A percentile compares a stretch with the other conserved stretches of the same genome.
phyloP scores from a whole-genome alignment of 1,140 invertebrate species.

The Philotrypesis tridentata region DNA sequence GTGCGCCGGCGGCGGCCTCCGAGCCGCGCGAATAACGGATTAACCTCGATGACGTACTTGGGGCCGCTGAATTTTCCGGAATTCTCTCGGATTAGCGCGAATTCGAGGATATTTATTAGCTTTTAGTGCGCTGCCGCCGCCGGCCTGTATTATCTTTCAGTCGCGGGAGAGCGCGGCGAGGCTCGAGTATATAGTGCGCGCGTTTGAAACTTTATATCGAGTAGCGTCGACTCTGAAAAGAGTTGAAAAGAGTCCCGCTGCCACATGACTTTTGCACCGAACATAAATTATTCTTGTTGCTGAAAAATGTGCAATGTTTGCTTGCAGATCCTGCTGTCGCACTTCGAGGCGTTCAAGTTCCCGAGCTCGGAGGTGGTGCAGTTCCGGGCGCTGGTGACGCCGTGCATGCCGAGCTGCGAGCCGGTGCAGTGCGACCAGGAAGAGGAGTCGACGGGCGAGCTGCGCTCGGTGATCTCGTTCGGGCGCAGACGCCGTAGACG shows the following conservation, averaged over 20 bases:
- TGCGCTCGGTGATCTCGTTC: constrained; percentile 86
- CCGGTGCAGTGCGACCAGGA: constrained; percentile 90
- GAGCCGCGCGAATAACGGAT: not conserved
- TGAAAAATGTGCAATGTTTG: no score
- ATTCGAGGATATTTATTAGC: constrained; percentile 15
- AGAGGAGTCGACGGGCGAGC: constrained; percentile 86
- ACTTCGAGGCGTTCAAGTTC: constrained; percentile 97
- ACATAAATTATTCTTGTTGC: no score
- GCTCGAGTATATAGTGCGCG: not conserved
- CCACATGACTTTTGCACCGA: no score
- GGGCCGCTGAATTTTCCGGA: not conserved
- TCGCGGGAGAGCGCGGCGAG: not conserved
- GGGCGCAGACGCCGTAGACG: constrained; percentile 80
- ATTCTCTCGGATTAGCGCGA: constrained; percentile 23
- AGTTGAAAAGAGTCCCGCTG: not conserved
- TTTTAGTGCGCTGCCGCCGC: not conserved
- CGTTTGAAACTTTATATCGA: not conserved
- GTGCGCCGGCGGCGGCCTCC: not conserved
- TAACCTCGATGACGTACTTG: constrained; percentile 4
- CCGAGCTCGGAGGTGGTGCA: constrained; percentile 95
- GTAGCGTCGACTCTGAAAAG: not conserved
- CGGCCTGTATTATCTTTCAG: not conserved
- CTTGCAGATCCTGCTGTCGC: constrained; percentile 86
- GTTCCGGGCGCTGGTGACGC: constrained; percentile 93
- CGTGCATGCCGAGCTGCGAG: constrained; percentile 93